phyloP scores from a whole-genome alignment of 1,140 invertebrate species.

The Achroia grisella region DNA sequence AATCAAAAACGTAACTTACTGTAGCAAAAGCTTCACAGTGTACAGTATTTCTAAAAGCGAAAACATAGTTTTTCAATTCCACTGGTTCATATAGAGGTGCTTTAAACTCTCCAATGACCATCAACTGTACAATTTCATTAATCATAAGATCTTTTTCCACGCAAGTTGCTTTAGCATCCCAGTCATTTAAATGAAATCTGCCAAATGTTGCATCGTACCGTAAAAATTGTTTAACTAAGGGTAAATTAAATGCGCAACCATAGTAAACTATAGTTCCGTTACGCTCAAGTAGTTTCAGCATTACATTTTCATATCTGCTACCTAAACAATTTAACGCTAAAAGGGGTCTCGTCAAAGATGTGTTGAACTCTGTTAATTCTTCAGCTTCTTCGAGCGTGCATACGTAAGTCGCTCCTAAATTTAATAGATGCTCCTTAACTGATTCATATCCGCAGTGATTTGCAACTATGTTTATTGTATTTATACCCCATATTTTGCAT shows the following conservation, averaged over 20 bases:
- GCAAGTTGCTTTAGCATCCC: constrained; percentile 76
- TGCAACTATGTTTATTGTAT: constrained; percentile 90
- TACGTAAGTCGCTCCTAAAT: constrained; percentile 87
- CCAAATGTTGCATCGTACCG: constrained; percentile 88
- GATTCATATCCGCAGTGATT: constrained; percentile 81
- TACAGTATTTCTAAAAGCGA: constrained; percentile 81
- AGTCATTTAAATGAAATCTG: constrained; percentile 95
- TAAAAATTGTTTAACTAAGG: constrained; percentile 87
- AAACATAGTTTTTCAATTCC: constrained; percentile 81
- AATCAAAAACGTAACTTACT: constrained; percentile 82
- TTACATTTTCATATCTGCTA: constrained; percentile 89
- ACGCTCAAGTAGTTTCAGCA: constrained; percentile 81
- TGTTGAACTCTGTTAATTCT: constrained; percentile 79
- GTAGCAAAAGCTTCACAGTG: constrained; percentile 79
- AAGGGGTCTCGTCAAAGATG: constrained; percentile 79
- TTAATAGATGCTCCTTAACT: constrained; percentile 79
- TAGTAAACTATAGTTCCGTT: constrained; percentile 92
- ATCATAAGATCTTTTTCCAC: constrained; percentile 81
- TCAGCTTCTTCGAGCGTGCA: constrained; percentile 91
- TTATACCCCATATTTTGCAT: constrained; percentile 81
- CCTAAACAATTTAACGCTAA: constrained; percentile 96
- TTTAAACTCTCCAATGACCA: constrained; percentile 79
- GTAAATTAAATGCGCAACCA: constrained; percentile 94
- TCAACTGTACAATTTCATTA: constrained; percentile 80
- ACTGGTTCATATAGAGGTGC: constrained; percentile 82